These are phyloP conservation scores for Poeciliopsis paucimaculata DNA, from an alignment of 2,797 vertebrate species.

Conservation along the genomic window DNA sequence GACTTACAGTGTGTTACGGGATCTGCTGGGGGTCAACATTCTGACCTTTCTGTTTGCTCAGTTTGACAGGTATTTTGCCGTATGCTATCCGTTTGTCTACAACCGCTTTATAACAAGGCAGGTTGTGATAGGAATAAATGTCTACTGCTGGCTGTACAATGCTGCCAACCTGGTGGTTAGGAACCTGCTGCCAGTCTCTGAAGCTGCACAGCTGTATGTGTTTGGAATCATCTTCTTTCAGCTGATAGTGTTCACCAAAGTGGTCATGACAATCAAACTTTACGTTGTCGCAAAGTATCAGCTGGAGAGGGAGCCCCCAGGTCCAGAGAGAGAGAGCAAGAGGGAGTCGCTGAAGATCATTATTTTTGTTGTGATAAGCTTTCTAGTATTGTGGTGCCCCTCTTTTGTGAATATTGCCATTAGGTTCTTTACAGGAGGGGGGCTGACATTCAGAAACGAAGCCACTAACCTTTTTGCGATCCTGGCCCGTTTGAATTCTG, in stretches of 20 bases:
- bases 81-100: constrained; percentile 62
- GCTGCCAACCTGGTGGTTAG: constrained; percentile 39
- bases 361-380: constrained; percentile 75
- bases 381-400: constrained; percentile 73
- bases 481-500: constrained; percentile 65
- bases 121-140: constrained; percentile 60
- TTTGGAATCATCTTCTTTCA: constrained; percentile 48
- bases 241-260: constrained; percentile 56
- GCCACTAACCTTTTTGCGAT: constrained; percentile 69
- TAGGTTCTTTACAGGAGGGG: constrained; percentile 28
- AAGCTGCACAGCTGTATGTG: constrained; percentile 48
- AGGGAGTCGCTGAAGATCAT: constrained; percentile 71
- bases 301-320: constrained; percentile 53
- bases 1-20: constrained; percentile 30
- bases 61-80: constrained; percentile 63
- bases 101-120: constrained; percentile 56
- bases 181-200: constrained; percentile 41
- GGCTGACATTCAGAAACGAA: constrained; percentile 64
- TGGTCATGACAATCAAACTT: constrained; percentile 73
- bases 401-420: constrained; percentile 65
- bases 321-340: constrained; percentile 61
- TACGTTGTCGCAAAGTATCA: constrained; percentile 65
- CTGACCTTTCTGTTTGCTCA: constrained; percentile 71
- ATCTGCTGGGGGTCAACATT: constrained; percentile 58
- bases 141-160: constrained; percentile 72